Conservation (phyloP, 2,888 invertebrate genomes). For the Sinopyrophorus schimmeli region DNA sequence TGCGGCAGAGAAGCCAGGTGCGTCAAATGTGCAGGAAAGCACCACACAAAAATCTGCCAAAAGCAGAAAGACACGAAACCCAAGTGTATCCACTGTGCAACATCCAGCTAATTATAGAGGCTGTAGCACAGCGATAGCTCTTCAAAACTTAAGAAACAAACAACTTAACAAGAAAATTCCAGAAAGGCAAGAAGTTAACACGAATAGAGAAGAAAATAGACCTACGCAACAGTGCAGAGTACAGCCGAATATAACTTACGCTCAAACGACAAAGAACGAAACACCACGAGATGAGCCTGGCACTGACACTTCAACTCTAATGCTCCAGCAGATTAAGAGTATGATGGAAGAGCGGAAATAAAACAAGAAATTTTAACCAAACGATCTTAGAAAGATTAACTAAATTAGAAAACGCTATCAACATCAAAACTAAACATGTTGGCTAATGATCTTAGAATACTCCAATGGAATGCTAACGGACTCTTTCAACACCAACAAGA, state of each 20-base stretch:
- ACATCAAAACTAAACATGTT: slow-evolving; percentile 13
- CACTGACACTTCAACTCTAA: slow-evolving; percentile 3
- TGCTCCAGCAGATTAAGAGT: neutral
- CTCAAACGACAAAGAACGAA: slow-evolving; percentile 4
- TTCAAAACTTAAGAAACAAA: slow-evolving; percentile 14
- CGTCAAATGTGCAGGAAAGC: slow-evolving; percentile 16
- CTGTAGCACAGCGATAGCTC: slow-evolving; percentile 13
- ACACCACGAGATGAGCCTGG: neutral
- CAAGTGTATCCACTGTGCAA: slow-evolving; percentile 6
- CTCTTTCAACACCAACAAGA: slow-evolving; percentile 8
- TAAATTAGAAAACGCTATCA: slow-evolving; percentile 9
- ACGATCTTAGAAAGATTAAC: slow-evolving; percentile 8
- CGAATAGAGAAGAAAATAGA: neutral
- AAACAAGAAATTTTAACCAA: neutral
- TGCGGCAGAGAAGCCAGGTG: slow-evolving; percentile 16
- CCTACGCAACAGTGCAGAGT: slow-evolving; percentile 3
- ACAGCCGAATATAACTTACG: slow-evolving; percentile 7
- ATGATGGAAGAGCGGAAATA: slow-evolving; percentile 3
- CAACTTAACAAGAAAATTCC: slow-evolving; percentile 6
- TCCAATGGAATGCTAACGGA: slow-evolving; percentile 6
- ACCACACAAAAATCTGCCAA: slow-evolving; percentile 9
- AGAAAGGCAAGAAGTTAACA: slow-evolving; percentile 6
- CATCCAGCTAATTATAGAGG: slow-evolving; percentile 17
- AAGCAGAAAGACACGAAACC: slow-evolving; percentile 9
- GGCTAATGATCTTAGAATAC: slow-evolving; percentile 9